Conservation (phyloP, 1,140 invertebrate genomes). For the Chrysomallon squamiferum region DNA sequence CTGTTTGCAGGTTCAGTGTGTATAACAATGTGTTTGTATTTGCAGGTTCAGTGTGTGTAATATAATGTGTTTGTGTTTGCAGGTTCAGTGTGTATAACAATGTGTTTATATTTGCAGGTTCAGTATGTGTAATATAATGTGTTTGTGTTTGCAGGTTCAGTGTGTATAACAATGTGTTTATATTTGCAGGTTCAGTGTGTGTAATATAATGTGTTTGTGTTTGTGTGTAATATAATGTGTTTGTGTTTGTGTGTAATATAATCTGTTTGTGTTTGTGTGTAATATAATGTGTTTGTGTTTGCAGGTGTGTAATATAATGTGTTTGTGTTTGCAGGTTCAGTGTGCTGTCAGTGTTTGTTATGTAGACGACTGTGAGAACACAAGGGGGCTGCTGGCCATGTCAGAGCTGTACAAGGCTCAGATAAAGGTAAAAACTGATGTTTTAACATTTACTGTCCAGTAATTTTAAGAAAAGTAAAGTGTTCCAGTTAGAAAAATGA, state of each 20-base stretch:
- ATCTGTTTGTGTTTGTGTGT: background rate
- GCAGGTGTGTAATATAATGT: too few species aligned
- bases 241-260: background rate
- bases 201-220: too few species aligned
- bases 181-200: too few species aligned
- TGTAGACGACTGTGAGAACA: slow-evolving; percentile 29
- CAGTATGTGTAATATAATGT: background rate
- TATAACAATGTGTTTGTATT: background rate
- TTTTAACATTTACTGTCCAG: too few species aligned
- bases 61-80: too few species aligned
- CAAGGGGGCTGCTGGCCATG: slow-evolving; percentile 24
- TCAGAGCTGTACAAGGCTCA: slow-evolving; percentile 29
- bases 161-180: background rate
- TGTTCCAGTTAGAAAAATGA: too few species aligned
- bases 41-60: background rate
- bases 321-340: slow-evolving; percentile 31
- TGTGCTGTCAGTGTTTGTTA: slow-evolving; percentile 47
- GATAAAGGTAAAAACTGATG: slow-evolving; percentile 25
- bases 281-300: background rate
- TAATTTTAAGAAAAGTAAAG: too few species aligned
- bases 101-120: background rate
- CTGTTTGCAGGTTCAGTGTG: background rate
- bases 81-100: slow-evolving; percentile 29
- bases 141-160: slow-evolving; percentile 24
- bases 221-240: background rate